Evolutionary conservation across 2,888 invertebrate species (phyloP).

Genomic region (Taenaris catops): DNA sequence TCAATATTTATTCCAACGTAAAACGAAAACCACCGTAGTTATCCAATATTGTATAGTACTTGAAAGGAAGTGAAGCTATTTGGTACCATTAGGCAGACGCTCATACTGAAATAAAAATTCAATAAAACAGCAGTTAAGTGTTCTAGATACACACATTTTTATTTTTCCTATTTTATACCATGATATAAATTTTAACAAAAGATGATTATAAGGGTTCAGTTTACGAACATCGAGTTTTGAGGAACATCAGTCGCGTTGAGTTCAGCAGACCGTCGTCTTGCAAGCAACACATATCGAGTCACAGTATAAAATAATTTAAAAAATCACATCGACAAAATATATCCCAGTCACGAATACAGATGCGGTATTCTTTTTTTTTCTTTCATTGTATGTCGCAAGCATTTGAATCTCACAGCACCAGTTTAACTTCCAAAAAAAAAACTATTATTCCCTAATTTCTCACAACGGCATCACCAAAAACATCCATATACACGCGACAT

Average conservation of each 20-base stretch:
- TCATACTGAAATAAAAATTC: too few relatives aligned
- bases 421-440: constrained; percentile 43
- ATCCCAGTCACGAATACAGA: constrained; percentile 53
- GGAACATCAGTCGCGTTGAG: constrained; percentile 71
- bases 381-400: constrained; percentile 59
- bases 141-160: constrained; percentile 76
- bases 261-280: constrained; percentile 48
- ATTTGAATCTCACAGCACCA: constrained; percentile 74
- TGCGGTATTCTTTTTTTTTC: constrained; percentile 26
- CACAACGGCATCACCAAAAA: constrained; percentile 40
- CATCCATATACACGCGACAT: constrained; percentile 71
- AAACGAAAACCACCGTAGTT: too few relatives aligned
- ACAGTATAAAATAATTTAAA: constrained; percentile 54
- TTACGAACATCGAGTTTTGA: constrained; percentile 52
- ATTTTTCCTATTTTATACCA: constrained; percentile 69
- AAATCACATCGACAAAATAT: constrained; percentile 42
- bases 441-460: constrained; percentile 23
- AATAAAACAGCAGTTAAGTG: constrained; percentile 61
- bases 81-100: too few relatives aligned
- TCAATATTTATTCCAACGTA: too few relatives aligned
- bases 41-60: too few relatives aligned
- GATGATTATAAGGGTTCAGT: constrained; percentile 60
- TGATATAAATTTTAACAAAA: constrained; percentile 74
- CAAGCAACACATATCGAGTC: constrained; percentile 57
- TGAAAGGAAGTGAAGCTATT: too few relatives aligned